Conservation (phyloP, 1,140 invertebrate genomes). For the Trachymyrmex septentrionalis region DNA sequence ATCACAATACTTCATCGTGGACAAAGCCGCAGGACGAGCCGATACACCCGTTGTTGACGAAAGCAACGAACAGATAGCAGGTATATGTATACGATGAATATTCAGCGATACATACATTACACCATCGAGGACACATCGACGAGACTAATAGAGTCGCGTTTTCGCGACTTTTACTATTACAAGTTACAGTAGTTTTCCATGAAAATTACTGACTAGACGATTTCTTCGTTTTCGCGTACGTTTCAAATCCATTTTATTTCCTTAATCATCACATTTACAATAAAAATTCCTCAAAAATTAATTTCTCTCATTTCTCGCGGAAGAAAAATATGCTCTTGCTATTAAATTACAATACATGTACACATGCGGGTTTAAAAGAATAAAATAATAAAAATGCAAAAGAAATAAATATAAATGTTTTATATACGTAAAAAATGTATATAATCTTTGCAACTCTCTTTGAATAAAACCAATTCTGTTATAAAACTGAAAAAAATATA, state of each 20-base stretch:
- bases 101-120: slow-evolving; percentile 51
- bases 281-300: too few species aligned
- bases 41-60: slow-evolving; percentile 49
- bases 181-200: neutral
- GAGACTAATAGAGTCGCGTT: neutral
- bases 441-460: neutral
- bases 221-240: neutral
- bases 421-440: neutral
- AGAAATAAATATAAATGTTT: neutral
- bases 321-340: neutral
- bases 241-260: neutral
- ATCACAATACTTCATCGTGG: slow-evolving; percentile 58
- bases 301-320: neutral
- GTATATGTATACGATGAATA: slow-evolving; percentile 52
- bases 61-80: slow-evolving; percentile 50
- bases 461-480: neutral
- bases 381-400: neutral
- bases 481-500: neutral
- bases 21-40: slow-evolving; percentile 57
- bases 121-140: slow-evolving; percentile 19
- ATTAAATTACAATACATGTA: neutral
- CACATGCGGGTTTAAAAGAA: neutral
- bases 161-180: neutral
- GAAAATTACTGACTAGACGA: neutral
- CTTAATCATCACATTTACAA: too few species aligned